Evolutionary conservation across 2,797 vertebrate genomes (phyloP), one percentile per base, ranked within the genome.

Genomic region (Periparus ater): DNA sequence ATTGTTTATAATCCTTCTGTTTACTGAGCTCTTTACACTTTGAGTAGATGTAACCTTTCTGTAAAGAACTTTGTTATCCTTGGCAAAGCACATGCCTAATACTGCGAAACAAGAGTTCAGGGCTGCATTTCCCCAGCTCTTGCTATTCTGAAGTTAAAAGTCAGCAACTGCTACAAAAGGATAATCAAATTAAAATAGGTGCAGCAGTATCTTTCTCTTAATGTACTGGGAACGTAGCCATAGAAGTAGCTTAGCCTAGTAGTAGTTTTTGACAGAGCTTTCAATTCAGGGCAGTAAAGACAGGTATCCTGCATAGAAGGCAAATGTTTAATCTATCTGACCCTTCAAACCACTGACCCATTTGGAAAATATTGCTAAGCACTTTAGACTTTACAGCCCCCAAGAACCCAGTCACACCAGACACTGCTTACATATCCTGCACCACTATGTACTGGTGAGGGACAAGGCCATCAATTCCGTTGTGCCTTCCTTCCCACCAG

Each of bases 401-500:
- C 50, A 76, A 66, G 57, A 94, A 80, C n/a, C 36, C 13, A 20
- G 61, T 6, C 15, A 66, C n/a, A 48, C 2, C 6, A 94, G 93
- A 53, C 48, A 20, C 65, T 91, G 98, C 99, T 99, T 98, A 99
- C 99, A 99, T 99, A 86, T 99, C 99, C 93, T 99, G 99, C 94
- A 99, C 99, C 79, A 99, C 99, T 17, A 99, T 99, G 91, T 99
- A 99, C 97, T 99, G 99, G 95, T 99, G 99, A 29, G 99, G 99
- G 84, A 99, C 99, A 53, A 99, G 98, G 78, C 99, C 99, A 6
- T 99, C 99, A 11, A 99, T 98, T 45, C 99, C 99, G 0, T 99
- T 99, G 98, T 99, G 99, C 32, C 99, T 98, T 67, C 99, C 99
- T 98, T 99, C 99, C 99, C 99, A 99, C 99, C 99, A 99, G 98